Percentiles rank a stretch among this genome's conserved stretches.
Evolutionary conservation across 1,140 invertebrate species (phyloP).

Genomic region (Pachyrhynchus sulphureomaculatus): DNA sequence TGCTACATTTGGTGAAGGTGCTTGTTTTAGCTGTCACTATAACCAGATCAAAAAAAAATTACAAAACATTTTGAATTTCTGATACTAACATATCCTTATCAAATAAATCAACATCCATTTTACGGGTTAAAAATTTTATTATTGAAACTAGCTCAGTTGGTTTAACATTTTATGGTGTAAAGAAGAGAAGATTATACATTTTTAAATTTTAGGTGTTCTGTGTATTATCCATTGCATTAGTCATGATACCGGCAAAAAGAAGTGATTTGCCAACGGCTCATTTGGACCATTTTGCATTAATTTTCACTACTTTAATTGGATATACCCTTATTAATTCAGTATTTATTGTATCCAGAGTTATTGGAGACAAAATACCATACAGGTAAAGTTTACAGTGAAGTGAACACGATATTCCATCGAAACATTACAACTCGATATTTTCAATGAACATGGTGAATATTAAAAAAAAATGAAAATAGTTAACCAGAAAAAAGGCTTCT

Average conservation of each 20-base stretch:
- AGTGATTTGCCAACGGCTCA: slow-evolving; percentile 14
- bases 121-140: too few relatives aligned
- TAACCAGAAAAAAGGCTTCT: too few relatives aligned
- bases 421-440: neutral
- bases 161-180: too few relatives aligned
- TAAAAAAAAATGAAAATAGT: too few relatives aligned
- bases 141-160: too few relatives aligned
- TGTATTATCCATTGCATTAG: slow-evolving; percentile 2
- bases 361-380: slow-evolving; percentile 24
- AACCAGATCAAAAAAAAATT: too few relatives aligned
- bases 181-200: too few relatives aligned
- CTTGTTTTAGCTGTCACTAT: too few relatives aligned
- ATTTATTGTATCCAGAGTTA: slow-evolving; percentile 12
- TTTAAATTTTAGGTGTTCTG: slow-evolving; percentile 23
- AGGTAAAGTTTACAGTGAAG: slow-evolving; percentile 11
- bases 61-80: too few relatives aligned
- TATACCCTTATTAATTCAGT: slow-evolving; percentile 1
- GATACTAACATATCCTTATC: too few relatives aligned
- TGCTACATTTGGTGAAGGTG: too few relatives aligned
- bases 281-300: slow-evolving; percentile 19
- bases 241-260: slow-evolving; percentile 24
- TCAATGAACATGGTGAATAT: neutral
- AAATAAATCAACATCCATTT: too few relatives aligned
- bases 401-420: neutral
- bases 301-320: slow-evolving; percentile 23